Base-by-base conservation (phyloP, 1,140 invertebrate genomes). In the Neuroterus valhalla region DNA sequence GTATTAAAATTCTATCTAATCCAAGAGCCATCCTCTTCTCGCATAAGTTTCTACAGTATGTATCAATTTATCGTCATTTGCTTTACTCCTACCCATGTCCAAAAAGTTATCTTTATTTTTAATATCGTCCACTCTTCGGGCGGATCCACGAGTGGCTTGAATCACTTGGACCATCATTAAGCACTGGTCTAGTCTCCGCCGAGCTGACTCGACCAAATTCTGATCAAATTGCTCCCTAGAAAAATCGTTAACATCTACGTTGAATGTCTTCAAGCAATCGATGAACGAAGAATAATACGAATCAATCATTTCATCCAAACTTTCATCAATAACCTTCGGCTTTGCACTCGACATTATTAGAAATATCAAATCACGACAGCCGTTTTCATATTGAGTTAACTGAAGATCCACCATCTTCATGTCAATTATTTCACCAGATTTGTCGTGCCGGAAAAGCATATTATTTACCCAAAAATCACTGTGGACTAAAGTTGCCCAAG, bases 401-500 rank as follows among this genome's bases (percentile, higher is more conserved):
- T 94, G 93, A 50, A 94, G 93, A 78, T 94, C 93, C 0, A 94
- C 90, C 14, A 94, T 92, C 84, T 93, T 93, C 77, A 93, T 87
- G 31, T 90, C 87, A 0, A 85, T 26, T 0, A 91, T 87, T 11
- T 87, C 81, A 3, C 86, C 88, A 14, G 55, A 68, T 45, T 86
- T 82, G 81, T 91, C 84, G n/a, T 89, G 85, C 15, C 82, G 81
- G 66, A 89, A 90, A 89, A 94, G 90, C 77, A 93, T 91, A 78
- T 94, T 94, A 79, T 93, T 94, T 1, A 91, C 89, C 93, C 93
- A 94, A 68, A 93, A 90, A 81, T 94, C 93, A 11, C 90, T 90
- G 72, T 94, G 93, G 0, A 89, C 85, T 19, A 92, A 82, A 1
- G 91, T 92, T 2, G 82, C 86, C 85, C 91, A 93, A 0, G 85